Evolutionary conservation across 2,888 invertebrate species (phyloP).

Genomic region (Crocallis elinguaria): DNA sequence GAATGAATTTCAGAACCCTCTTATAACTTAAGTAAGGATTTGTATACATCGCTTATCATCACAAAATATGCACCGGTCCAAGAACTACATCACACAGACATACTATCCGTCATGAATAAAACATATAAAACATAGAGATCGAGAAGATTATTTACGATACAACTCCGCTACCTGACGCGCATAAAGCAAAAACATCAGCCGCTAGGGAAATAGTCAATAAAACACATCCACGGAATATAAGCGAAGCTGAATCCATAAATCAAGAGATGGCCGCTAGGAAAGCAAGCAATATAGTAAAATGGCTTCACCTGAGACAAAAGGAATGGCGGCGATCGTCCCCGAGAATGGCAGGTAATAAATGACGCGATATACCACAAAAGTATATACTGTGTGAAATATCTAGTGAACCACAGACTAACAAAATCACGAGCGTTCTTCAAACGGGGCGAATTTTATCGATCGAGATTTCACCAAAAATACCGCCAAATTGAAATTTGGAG

Average conservation of each 20-base stretch:
- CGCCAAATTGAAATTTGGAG: slow-evolving; percentile 59
- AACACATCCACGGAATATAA: slow-evolving; percentile 51
- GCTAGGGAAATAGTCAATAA: slow-evolving; percentile 46
- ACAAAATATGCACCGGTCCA: background rate
- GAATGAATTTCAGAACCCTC: background rate
- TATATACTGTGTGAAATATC: no score
- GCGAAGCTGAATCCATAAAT: slow-evolving; percentile 58
- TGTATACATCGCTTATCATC: background rate
- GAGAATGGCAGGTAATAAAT: slow-evolving; percentile 56
- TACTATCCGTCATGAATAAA: slow-evolving; percentile 45
- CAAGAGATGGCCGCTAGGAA: slow-evolving; percentile 50
- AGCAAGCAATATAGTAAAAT: slow-evolving; percentile 49
- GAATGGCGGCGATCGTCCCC: slow-evolving; percentile 44
- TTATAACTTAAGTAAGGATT: background rate
- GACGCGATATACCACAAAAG: slow-evolving; percentile 42
- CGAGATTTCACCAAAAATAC: slow-evolving; percentile 59
- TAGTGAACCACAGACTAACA: slow-evolving; percentile 9
- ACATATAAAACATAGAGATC: slow-evolving; percentile 40
- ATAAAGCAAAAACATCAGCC: slow-evolving; percentile 55
- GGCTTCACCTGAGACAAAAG: slow-evolving; percentile 60
- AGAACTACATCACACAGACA: slow-evolving; percentile 16
- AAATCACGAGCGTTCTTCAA: slow-evolving; percentile 36
- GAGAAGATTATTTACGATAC: slow-evolving; percentile 49
- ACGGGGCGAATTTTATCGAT: slow-evolving; percentile 49
- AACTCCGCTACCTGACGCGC: slow-evolving; percentile 39